A percentile compares a stretch with the other conserved stretches of the same genome.
Conservation (phyloP, 2,113 vertebrate genomes). For the Haplochromis burtoni region DNA sequence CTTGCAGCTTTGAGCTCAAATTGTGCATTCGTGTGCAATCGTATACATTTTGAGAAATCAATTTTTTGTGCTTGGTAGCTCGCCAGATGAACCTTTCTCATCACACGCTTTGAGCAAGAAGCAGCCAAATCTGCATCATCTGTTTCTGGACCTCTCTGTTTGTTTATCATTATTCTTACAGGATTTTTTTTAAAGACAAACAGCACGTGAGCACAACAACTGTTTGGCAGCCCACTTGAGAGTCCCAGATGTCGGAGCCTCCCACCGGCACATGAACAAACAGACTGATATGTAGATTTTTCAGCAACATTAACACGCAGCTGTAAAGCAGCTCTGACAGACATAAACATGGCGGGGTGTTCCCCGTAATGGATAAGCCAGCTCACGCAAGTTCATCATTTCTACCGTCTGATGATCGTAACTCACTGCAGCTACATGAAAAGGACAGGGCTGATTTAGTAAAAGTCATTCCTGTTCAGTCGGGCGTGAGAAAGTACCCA, state of each 20-base stretch:
- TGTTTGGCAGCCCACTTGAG: neutral
- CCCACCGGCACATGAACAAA: neutral
- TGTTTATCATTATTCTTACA: neutral
- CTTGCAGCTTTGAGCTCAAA: neutral
- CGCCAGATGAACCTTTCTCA: neutral
- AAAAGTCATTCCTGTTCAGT: neutral
- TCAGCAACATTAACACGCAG: neutral
- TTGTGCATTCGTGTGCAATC: neutral
- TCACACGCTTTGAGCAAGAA: neutral
- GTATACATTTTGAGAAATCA: neutral
- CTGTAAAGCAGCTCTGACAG: neutral
- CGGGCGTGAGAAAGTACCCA: neutral
- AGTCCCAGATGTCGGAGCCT: neutral
- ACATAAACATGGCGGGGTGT: neutral
- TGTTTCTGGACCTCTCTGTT: neutral
- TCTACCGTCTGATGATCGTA: neutral
- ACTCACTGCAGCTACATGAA: neutral
- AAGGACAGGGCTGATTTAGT: neutral
- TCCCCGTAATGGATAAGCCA: neutral
- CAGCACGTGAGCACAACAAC: neutral
- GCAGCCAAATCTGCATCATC: neutral
- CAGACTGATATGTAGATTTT: neutral
- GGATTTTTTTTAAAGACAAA: neutral
- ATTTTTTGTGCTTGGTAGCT: neutral
- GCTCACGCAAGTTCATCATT: neutral